Percentiles rank a stretch among this genome's conserved stretches.
Evolutionary conservation across 2,888 invertebrate species (phyloP).

Genomic region (Cephus rjabovi): DNA sequence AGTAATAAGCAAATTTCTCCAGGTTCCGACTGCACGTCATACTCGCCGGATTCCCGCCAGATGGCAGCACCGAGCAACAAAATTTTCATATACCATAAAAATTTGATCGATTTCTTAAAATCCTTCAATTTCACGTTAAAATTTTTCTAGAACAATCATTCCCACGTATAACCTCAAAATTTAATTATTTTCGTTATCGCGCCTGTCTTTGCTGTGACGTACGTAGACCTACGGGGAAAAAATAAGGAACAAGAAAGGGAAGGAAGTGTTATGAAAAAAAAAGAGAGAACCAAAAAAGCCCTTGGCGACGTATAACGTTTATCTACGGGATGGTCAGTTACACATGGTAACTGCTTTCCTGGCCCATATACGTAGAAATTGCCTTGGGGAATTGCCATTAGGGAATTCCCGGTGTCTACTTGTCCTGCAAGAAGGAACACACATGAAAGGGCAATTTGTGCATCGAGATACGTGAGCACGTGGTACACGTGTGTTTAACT

Average conservation of each 20-base stretch:
- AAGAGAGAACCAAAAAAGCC: not conserved
- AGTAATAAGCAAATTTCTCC: no score
- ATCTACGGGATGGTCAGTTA: not conserved
- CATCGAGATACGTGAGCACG: not conserved
- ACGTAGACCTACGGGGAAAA: not conserved
- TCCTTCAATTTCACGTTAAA: no score
- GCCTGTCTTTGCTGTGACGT: no score
- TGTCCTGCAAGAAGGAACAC: not conserved
- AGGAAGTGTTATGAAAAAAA: not conserved
- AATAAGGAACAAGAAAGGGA: not conserved
- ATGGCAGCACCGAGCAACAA: no score
- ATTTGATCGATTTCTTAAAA: no score
- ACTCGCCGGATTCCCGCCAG: no score
- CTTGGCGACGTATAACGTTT: not conserved
- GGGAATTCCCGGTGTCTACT: not conserved
- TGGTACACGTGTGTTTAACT: not conserved
- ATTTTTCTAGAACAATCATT: not conserved
- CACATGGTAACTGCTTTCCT: not conserved
- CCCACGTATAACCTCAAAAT: not conserved
- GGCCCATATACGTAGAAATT: constrained; percentile 4
- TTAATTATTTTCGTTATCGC: not conserved
- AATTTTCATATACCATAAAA: no score
- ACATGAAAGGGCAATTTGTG: not conserved
- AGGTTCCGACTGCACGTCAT: no score
- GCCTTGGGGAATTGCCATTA: constrained; percentile 4